Evolutionary conservation across 2,888 invertebrate genomes (phyloP), one percentile per base, ranked within the genome.

Genomic region (Chelonus formosanus): DNA sequence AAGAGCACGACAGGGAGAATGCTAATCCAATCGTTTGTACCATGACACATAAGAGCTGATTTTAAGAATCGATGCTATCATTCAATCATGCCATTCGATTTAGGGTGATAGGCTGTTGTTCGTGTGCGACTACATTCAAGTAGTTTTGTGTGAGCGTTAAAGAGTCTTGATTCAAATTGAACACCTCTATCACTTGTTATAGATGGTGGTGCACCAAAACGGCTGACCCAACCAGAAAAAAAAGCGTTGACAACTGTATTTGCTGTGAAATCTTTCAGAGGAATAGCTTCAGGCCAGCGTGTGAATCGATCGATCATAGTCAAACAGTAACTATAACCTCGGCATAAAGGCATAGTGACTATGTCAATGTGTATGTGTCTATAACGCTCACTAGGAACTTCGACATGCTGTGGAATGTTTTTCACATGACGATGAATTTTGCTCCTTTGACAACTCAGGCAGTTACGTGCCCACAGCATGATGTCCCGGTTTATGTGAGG

Each of bases 131-230:
- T 65, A 20, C 45, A 59, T 31, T 62, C 63, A 10, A 53, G 8
- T 5, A 69, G 20, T 8, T 44, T 32, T 7, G 47, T 57, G 20
- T 65, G 59, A n/a, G 65, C 54, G 34, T 67, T 61, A 66, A 75
- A 74, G 44, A 74, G 52, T 3, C 59, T 20, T 4, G 70, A 73
- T 55, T 71, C 68, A 40, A 76, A 76, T 48, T 74, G 74, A 3
- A 71, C 64, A 1, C 75, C 75, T 44, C 69, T 73, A 63, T 75
- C 75, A 1, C 75, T 71, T 3, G 71, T 74, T 4, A 74, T 65
- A 5, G 63, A 67, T 3, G 67, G 36, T 0, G 72, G 72, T 4
- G 54, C 57, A 8, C 73, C 71, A 50, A 69, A 73, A 4, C 70
- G 66, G 20, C 66, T 53, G 32, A 73, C 70, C 71, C 67, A 74